Conservation (phyloP, 64 coral and sea anemone species). For the Montipora cactus region DNA sequence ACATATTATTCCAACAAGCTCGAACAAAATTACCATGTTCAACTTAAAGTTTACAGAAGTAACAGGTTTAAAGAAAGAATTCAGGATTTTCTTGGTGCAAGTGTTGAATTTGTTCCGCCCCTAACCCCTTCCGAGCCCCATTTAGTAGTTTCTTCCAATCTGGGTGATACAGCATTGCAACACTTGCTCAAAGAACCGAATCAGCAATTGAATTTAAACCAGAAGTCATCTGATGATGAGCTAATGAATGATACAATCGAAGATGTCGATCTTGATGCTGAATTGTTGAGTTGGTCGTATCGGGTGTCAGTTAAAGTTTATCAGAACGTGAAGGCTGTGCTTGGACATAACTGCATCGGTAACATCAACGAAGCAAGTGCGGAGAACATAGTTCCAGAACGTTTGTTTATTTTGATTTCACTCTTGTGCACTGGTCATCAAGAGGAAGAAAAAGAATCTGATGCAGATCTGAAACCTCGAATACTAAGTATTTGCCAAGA, state of each 20-base stretch:
- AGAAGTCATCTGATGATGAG: slow-evolving; percentile 15
- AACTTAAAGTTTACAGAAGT: no score
- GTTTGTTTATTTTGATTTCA: slow-evolving; percentile 54
- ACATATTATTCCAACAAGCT: no score
- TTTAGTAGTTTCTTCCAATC: no score
- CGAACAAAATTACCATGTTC: no score
- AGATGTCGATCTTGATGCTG: slow-evolving; percentile 34
- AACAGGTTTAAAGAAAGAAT: no score
- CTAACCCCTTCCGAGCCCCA: no score
- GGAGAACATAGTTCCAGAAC: slow-evolving; percentile 50
- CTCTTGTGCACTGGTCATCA: slow-evolving; percentile 55
- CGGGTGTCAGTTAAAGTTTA: slow-evolving; percentile 63
- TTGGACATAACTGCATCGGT: slow-evolving; percentile 29
- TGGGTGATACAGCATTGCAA: no score
- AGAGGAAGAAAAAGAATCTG: slow-evolving; percentile 45
- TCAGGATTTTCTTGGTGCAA: no score
- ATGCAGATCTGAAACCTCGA: slow-evolving; percentile 28
- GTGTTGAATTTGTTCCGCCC: no score
- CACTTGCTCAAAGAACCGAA: no score
- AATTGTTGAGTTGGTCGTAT: neutral
- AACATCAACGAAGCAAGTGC: slow-evolving; percentile 40
- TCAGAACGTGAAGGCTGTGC: slow-evolving; percentile 62
- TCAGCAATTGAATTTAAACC: no score
- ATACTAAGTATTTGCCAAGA: slow-evolving; percentile 85
- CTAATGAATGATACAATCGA: slow-evolving; percentile 46